Conservation (phyloP, 2,888 invertebrate genomes). For the Ophion slaviceki region DNA sequence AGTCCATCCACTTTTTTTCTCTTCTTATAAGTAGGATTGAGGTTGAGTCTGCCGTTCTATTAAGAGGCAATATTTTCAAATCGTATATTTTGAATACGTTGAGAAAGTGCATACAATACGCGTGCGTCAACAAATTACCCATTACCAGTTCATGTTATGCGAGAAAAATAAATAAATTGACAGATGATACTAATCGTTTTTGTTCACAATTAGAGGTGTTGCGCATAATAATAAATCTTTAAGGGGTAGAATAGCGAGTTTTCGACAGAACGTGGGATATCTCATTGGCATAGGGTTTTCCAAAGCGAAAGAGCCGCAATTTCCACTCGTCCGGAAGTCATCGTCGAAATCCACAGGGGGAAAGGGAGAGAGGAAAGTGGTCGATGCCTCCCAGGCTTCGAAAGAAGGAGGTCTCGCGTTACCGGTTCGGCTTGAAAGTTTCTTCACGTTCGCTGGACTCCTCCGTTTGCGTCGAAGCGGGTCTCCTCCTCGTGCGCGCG, state of each 20-base stretch:
- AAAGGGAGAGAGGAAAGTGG: conserved; percentile 32
- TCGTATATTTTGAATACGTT: no score
- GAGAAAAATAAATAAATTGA: not conserved
- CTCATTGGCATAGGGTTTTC: not conserved
- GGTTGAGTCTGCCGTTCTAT: no score
- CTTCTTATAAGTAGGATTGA: no score
- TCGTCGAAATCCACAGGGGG: conserved; percentile 28
- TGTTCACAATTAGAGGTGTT: not conserved
- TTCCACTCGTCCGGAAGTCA: conserved; percentile 34
- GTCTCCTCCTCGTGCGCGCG: conserved; percentile 8
- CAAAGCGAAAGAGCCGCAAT: conserved; percentile 36
- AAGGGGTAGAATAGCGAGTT: not conserved
- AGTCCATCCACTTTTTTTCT: no score
- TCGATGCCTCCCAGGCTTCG: conserved; percentile 44
- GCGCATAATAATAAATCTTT: not conserved
- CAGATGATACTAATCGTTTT: not conserved
- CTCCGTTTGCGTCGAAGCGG: conserved; percentile 16
- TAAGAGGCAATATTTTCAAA: no score
- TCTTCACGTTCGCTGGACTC: conserved; percentile 56
- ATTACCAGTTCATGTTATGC: not conserved
- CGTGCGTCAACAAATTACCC: no score
- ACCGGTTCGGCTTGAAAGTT: conserved; percentile 59
- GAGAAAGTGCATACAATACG: no score
- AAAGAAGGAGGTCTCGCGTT: conserved; percentile 33
- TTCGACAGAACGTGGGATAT: not conserved